Evolutionary conservation across 2,113 vertebrate species (phyloP).

Genomic region (Theristicus caerulescens): DNA sequence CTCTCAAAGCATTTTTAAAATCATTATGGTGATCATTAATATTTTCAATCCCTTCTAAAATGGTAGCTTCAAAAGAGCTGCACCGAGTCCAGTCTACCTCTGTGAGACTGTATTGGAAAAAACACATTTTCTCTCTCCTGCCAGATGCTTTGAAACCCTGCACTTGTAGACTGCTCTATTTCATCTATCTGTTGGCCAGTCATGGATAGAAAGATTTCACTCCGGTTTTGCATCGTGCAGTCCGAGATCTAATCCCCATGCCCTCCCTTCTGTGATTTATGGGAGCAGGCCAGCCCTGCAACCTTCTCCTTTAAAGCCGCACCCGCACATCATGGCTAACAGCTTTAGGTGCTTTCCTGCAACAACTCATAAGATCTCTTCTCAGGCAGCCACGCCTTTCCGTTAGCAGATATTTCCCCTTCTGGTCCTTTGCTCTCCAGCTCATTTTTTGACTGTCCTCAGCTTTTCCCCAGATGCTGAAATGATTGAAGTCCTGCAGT

Average conservation of each 20-base stretch:
- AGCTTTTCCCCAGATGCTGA: not conserved
- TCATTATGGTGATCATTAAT: not conserved
- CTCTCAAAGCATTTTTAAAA: not conserved
- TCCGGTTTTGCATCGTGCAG: not conserved
- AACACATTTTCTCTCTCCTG: not conserved
- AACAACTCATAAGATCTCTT: conserved; percentile 15
- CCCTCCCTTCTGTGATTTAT: not conserved
- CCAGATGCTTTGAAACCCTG: not conserved
- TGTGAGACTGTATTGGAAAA: not conserved
- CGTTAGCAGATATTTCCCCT: conserved; percentile 10
- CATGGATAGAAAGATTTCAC: not conserved
- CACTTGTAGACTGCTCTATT: not conserved
- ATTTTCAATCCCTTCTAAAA: not conserved
- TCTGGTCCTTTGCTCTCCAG: not conserved
- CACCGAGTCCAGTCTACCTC: not conserved
- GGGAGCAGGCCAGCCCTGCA: not conserved
- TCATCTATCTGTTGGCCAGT: not conserved
- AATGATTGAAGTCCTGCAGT: not conserved
- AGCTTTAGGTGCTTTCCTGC: conserved; percentile 20
- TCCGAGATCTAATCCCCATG: not conserved
- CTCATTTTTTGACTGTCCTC: not conserved
- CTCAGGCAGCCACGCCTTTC: not conserved
- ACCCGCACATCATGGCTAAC: conserved; percentile 1
- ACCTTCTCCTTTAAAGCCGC: not conserved
- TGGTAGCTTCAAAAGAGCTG: not conserved